Evolutionary conservation across 1,140 invertebrate genomes (phyloP).

Genomic region (Cydia splendana): DNA sequence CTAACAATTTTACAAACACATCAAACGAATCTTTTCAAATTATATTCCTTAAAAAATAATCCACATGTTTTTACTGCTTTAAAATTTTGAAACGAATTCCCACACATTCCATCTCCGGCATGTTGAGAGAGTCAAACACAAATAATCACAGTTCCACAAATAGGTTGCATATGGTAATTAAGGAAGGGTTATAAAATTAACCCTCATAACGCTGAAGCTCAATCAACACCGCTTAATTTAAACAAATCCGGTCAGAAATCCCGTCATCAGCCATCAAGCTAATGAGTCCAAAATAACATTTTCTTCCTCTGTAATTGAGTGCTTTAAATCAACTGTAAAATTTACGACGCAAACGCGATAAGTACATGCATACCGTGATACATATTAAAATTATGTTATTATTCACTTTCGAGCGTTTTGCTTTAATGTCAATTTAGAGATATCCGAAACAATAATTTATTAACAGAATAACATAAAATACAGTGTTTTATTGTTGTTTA

Average conservation of each 20-base stretch:
- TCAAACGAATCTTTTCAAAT: not conserved
- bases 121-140: not conserved
- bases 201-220: slow-evolving; percentile 1
- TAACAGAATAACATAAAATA: not conserved
- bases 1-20: no score
- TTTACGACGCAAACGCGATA: not conserved
- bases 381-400: not conserved
- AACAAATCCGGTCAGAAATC: slow-evolving; percentile 12
- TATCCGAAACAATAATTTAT: not conserved
- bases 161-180: slow-evolving; percentile 16
- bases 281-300: slow-evolving; percentile 24
- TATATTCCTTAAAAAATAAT: not conserved
- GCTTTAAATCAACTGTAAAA: slow-evolving; percentile 3
- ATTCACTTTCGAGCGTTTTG: not conserved
- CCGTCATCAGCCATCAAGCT: not conserved
- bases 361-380: not conserved
- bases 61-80: not conserved
- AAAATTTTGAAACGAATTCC: not conserved
- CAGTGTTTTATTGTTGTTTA: not conserved
- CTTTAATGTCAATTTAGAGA: not conserved
- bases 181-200: not conserved
- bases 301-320: slow-evolving; percentile 11
- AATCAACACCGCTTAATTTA: slow-evolving; percentile 20
- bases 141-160: slow-evolving; percentile 20
- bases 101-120: not conserved